A percentile compares a stretch with the other conserved stretches of the same genome.
phyloP scores from a whole-genome alignment of 1,140 invertebrate genomes.

The Colletes latitarsis region DNA sequence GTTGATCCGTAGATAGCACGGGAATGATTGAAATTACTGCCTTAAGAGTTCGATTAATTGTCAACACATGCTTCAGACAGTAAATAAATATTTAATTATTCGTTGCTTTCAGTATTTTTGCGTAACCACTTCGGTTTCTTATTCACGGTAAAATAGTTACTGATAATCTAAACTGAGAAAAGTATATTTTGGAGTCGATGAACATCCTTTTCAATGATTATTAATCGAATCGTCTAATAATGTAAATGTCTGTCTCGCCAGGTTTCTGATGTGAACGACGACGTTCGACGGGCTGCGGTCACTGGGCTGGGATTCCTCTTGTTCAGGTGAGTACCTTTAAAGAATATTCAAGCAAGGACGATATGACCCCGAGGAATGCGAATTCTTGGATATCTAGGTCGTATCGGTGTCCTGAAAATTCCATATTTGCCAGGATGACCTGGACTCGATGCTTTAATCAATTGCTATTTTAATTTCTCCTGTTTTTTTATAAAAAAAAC shows the following conservation, averaged over 20 bases:
- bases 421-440: background rate
- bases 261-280: constrained; percentile 98
- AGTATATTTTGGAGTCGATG: background rate
- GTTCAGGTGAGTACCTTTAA: constrained; percentile 85
- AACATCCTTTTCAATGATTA: background rate
- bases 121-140: too few species aligned
- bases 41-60: background rate
- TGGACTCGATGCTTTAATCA: background rate
- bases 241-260: constrained; percentile 52
- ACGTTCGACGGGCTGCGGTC: constrained; percentile 98
- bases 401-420: constrained; percentile 15
- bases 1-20: background rate
- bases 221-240: background rate
- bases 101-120: too few species aligned
- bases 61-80: too few species aligned
- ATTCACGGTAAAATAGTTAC: too few species aligned
- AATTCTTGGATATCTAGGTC: constrained; percentile 13
- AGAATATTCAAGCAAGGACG: constrained; percentile 39
- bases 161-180: too few species aligned
- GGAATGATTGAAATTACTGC: background rate
- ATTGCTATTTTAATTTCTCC: too few species aligned
- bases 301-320: constrained; percentile 98
- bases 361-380: constrained; percentile 32
- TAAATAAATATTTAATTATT: too few species aligned
- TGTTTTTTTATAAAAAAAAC: too few species aligned